Evolutionary conservation across 2,113 vertebrate genomes (phyloP).

Genomic region (Trachemys scripta): DNA sequence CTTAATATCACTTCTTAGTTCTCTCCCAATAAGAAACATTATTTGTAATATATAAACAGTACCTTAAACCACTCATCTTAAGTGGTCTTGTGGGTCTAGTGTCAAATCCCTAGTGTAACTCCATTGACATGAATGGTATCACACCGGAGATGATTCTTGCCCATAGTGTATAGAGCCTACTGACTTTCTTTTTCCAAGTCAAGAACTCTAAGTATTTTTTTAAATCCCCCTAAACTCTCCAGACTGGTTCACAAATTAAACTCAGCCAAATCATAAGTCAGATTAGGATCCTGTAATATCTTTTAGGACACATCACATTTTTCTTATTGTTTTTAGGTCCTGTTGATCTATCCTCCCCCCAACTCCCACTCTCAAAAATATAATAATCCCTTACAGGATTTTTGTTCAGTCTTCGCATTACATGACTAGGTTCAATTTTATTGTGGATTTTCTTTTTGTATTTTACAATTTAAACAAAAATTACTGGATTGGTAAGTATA

Average conservation of each 20-base stretch:
- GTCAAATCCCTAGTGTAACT: not conserved
- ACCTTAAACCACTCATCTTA: accelerated
- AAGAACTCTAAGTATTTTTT: not conserved
- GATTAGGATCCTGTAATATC: not conserved
- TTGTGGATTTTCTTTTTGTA: not conserved
- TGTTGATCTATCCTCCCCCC: not conserved
- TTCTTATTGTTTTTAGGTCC: not conserved
- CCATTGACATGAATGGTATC: accelerated
- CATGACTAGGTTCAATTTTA: not conserved
- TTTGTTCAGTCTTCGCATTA: not conserved
- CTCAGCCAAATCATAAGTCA: not conserved
- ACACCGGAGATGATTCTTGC: not conserved
- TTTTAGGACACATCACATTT: accelerated
- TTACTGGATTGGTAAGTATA: not conserved
- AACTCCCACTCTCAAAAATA: not conserved
- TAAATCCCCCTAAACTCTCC: not conserved
- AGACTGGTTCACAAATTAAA: not conserved
- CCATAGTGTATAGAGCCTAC: not conserved
- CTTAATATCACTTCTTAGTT: not conserved
- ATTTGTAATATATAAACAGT: not conserved
- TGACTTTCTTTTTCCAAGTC: not conserved
- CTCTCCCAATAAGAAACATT: not conserved
- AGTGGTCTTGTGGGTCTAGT: not conserved
- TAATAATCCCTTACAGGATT: not conserved
- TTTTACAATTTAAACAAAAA: not conserved